Percentiles rank a stretch among this genome's conserved stretches.
Conservation (phyloP, 2,797 vertebrate species). For the Stomatorhinus walkeri region DNA sequence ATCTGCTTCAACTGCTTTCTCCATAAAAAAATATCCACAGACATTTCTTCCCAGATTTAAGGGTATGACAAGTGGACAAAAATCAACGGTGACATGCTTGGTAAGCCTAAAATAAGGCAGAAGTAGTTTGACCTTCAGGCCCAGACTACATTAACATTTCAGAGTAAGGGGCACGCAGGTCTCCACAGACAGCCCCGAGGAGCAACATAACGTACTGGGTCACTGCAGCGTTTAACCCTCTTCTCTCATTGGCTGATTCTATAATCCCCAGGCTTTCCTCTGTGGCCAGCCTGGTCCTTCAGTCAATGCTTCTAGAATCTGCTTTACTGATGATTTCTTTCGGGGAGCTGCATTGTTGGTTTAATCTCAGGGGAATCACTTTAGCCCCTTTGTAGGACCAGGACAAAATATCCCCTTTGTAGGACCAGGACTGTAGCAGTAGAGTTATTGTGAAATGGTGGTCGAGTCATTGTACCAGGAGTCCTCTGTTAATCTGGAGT, state of each 20-base stretch:
- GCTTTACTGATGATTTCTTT: not conserved
- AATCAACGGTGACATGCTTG: not conserved
- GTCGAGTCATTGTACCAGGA: not conserved
- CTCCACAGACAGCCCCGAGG: not conserved
- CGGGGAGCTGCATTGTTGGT: not conserved
- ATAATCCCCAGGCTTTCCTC: not conserved
- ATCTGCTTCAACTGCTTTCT: not conserved
- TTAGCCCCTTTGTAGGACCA: not conserved
- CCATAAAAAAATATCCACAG: not conserved
- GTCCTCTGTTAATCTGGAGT: not conserved
- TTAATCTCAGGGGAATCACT: not conserved
- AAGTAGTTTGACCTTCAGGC: not conserved
- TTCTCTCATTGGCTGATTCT: not conserved
- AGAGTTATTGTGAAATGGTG: not conserved
- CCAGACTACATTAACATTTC: not conserved
- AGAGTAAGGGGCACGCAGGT: not conserved
- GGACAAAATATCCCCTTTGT: not conserved
- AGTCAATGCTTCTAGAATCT: not conserved
- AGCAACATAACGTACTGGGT: not conserved
- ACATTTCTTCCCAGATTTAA: not conserved
- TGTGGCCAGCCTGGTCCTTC: not conserved
- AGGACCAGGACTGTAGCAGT: not conserved
- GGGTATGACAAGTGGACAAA: not conserved
- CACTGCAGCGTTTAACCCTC: not conserved
- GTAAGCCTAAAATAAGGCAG: not conserved